Evolutionary conservation across 2,797 vertebrate genomes (phyloP).

Genomic region (Alcedo quadribrachys): DNA sequence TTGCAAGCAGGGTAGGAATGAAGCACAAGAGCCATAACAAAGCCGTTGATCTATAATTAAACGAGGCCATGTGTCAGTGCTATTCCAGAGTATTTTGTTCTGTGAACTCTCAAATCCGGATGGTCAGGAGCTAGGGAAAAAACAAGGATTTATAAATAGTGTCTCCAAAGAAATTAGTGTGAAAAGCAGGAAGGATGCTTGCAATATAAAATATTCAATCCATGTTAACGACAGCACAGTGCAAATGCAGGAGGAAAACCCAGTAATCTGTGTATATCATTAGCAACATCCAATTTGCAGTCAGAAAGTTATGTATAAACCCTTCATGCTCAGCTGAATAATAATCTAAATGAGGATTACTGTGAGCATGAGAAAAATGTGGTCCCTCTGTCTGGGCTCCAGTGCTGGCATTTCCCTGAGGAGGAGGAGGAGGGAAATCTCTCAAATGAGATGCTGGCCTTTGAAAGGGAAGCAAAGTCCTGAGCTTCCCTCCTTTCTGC

Average conservation of each 20-base stretch:
- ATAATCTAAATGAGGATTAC: not conserved
- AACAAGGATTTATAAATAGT: not conserved
- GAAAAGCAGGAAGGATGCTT: not conserved
- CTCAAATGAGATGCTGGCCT: fast-evolving
- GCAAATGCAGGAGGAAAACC: not conserved
- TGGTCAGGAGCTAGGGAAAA: not conserved
- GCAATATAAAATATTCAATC: not conserved
- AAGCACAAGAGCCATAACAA: not conserved
- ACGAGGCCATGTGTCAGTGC: not conserved
- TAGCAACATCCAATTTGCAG: not conserved
- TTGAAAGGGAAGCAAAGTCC: not conserved
- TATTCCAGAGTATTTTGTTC: not conserved
- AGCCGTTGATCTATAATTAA: not conserved
- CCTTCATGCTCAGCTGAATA: not conserved
- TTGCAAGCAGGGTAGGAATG: not conserved
- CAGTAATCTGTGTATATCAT: not conserved
- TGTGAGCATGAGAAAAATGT: not conserved
- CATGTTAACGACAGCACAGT: not conserved
- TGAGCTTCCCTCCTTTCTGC: not conserved
- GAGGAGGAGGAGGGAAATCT: fast-evolving
- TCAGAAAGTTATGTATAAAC: not conserved
- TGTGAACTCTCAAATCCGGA: not conserved
- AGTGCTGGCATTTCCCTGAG: not conserved
- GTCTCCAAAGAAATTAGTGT: not conserved
- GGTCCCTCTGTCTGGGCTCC: not conserved